A percentile compares a stretch with the other conserved stretches of the same genome.
These are phyloP conservation scores for Oxyscelio sp. DNA, from an alignment of 2,888 invertebrate genomes.

Conservation along the genomic window DNA sequence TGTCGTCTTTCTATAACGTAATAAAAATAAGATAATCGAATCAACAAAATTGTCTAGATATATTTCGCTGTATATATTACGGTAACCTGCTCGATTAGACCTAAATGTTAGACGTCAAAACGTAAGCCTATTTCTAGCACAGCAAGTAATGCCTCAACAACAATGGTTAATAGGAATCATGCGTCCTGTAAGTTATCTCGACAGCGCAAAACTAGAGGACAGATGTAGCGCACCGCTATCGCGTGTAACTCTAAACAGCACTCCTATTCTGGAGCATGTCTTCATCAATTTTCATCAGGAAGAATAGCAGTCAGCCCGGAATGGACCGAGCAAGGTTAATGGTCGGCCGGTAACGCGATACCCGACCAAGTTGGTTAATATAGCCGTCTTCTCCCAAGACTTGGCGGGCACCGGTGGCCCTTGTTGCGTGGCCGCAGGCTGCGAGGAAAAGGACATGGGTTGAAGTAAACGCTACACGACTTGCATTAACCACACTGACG, in stretches of 20 bases:
- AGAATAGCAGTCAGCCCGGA: slow-evolving; percentile 67
- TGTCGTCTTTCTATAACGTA: too few species aligned
- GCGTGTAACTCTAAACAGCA: slow-evolving; percentile 67
- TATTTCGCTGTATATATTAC: too few species aligned
- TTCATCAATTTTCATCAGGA: slow-evolving; percentile 75
- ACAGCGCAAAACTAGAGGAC: slow-evolving; percentile 58
- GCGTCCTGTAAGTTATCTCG: slow-evolving; percentile 62
- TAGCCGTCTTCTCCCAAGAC: slow-evolving; percentile 70
- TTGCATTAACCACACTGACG: slow-evolving; percentile 63
- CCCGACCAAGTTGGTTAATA: slow-evolving; percentile 67
- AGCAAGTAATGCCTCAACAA: slow-evolving; percentile 35
- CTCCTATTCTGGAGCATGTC: slow-evolving; percentile 65
- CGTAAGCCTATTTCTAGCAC: slow-evolving; percentile 39
- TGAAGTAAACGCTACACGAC: slow-evolving; percentile 65
- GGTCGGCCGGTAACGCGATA: slow-evolving; percentile 71
- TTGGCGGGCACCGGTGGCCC: slow-evolving; percentile 37
- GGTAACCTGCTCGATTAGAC: too few species aligned
- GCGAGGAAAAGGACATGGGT: slow-evolving; percentile 63
- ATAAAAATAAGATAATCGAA: too few species aligned
- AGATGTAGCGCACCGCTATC: slow-evolving; percentile 62
- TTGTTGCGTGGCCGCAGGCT: slow-evolving; percentile 50
- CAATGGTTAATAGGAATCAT: slow-evolving; percentile 64
- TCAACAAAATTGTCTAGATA: too few species aligned
- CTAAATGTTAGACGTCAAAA: slow-evolving; percentile 44
- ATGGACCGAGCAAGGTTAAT: slow-evolving; percentile 72